Evolutionary conservation across 1,140 invertebrate genomes (phyloP), one percentile per base, ranked within the genome.

Genomic region (Temnothorax nylanderi): DNA sequence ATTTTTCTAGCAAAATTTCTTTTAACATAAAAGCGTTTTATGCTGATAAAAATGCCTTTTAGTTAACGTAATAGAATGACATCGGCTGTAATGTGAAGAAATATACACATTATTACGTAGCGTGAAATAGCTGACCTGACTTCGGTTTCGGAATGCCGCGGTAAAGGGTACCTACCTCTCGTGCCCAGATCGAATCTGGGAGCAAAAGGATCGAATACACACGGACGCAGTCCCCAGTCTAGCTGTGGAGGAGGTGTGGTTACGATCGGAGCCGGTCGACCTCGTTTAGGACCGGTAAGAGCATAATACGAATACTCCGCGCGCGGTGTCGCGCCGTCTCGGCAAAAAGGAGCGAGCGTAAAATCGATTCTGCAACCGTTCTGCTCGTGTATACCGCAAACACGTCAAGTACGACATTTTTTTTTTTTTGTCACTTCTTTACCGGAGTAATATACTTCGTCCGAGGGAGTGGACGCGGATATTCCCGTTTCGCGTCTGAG

Each of bases 231-330:
- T 90, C 90, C 77, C 54, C 54, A 56, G 62, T 90, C 89, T 89
- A 90, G 92, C 90, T 91, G 41, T 49, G 56, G 91, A 92, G 92
- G 91, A 93, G 93, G 92, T 92, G 93, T 93, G 93, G 93, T 92
- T 92, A 87, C 64, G 84, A 80, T 87, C 85, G 88, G 75, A 91
- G 92, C 93, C 72, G 93, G 91, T 93, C 92, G 93, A 94, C 93
- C 93, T 94, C 93, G 93, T 94, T 94, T 94, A 92, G 92, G 93
- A 94, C 92, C 91, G 88, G 92, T 89, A 91, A 91, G 91, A 89
- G 91, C 87, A 91, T 87, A 91, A 88, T 71, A 69, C 88, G 62
- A 77, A 71, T 87, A 71, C 89, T 87, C 77, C 34, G 81, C 72
- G 13, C 7, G 13, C 7, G 56, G 26, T 62, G 77, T 84, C 77